A percentile compares a stretch with the other conserved stretches of the same genome.
Evolutionary conservation across 2,113 vertebrate genomes (phyloP).

Genomic region (Gadus chalcogrammus): DNA sequence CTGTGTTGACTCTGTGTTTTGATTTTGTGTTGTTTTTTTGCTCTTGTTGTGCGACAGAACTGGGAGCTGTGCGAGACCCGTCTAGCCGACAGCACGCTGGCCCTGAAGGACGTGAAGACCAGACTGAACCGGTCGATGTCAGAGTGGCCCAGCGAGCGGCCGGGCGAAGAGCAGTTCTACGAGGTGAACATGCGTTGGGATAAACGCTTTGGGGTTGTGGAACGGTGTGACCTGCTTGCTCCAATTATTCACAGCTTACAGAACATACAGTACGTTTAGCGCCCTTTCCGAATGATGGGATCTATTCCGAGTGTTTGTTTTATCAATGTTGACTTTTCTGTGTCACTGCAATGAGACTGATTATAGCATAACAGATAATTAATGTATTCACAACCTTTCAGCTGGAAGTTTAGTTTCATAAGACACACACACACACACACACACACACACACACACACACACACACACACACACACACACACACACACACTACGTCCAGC

Average conservation of each 20-base stretch:
- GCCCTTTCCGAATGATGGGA: too few species aligned
- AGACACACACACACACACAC: too few species aligned
- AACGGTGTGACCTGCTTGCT: too few species aligned
- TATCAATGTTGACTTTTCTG: too few species aligned
- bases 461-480: not conserved
- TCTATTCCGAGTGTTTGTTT: too few species aligned
- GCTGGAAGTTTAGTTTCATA: too few species aligned
- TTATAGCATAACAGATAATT: too few species aligned
- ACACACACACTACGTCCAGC: not conserved
- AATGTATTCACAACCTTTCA: too few species aligned
- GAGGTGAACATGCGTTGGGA: slow-evolving; percentile 70
- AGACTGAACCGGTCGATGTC: slow-evolving; percentile 75
- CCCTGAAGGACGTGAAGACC: slow-evolving; percentile 71
- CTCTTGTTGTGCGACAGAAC: slow-evolving; percentile 67
- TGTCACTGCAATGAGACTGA: too few species aligned
- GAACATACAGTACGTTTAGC: too few species aligned
- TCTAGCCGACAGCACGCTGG: slow-evolving; percentile 62
- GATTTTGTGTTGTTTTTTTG: not conserved
- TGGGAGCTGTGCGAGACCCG: slow-evolving; percentile 79
- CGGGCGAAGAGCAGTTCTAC: slow-evolving; percentile 62
- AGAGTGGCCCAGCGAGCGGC: slow-evolving; percentile 72
- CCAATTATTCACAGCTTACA: too few species aligned
- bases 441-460: not conserved
- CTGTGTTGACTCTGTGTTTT: not conserved
- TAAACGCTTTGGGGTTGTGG: too few species aligned